Base-by-base conservation (phyloP, 2,888 invertebrate species). In the Xestia rhomboidea region DNA sequence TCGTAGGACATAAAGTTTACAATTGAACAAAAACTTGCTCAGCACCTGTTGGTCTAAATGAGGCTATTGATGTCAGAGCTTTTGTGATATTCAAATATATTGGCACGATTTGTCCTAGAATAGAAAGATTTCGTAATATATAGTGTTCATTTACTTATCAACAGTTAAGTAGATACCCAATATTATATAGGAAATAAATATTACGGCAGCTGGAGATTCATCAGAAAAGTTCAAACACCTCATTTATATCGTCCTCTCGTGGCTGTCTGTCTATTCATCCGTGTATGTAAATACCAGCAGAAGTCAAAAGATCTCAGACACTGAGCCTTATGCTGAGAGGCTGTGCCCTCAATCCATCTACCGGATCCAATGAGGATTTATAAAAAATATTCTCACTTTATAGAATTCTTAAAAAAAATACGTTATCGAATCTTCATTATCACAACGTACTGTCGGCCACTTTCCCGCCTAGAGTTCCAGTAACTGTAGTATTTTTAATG, bases 401-500 rank as follows among this genome's bases (percentile, higher is more conserved):
- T 10, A 2, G 1, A 51, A 54, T 54, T n/a, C 54, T 54, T 8
- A 60, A 27, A 18, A 27, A 30, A 3, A 6, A 13, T 15, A 24
- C 8, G 57, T 57, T 27, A 24, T 30, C 24, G 24, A 24, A 49
- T 41, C 6, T 46, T 7, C 18, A 66, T 51, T 44, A 79, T 27
- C 38, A 24, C 30, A 38, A 38, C 38, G 30, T 30, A 66, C 24
- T 21, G 27, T 54, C 34, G 44, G 34, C n/a, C 67, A 78, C 83
- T 70, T 73, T 83, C 57, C 67, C 57, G 67, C 24, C 30, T 54
- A 46, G 30, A 44, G 46, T 27, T 41, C 34, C 72, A 72, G 34
- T 79, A 64, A 70, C 79, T 68, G 67, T 73, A 62, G 51, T 41
- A 69, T 57, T 73, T 30, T 51, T 71, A 83, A 83, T 82, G 30